Percentiles rank a stretch among this genome's conserved stretches.
Evolutionary conservation across 2,888 invertebrate species (phyloP).

Genomic region (Omphaloscelis lunosa): DNA sequence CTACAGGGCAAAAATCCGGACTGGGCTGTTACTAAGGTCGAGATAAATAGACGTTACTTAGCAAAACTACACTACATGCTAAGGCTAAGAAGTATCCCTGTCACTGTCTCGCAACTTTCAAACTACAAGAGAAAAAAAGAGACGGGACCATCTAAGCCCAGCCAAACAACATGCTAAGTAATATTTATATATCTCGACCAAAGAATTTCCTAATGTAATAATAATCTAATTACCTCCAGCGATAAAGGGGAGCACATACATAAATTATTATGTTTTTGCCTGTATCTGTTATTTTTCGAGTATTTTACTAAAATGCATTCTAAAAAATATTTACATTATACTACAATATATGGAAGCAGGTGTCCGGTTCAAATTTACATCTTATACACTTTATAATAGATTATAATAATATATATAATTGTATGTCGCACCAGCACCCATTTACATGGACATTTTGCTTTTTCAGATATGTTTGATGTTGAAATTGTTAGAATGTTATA

Average conservation of each 20-base stretch:
- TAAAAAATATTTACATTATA: constrained; percentile 27
- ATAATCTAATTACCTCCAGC: not conserved
- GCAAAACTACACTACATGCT: not conserved
- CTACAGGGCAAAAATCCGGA: not conserved
- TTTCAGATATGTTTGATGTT: constrained; percentile 66
- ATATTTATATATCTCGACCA: constrained; percentile 2
- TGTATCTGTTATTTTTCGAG: constrained; percentile 4
- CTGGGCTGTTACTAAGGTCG: not conserved
- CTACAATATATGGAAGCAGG: constrained; percentile 16
- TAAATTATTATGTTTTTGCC: constrained; percentile 5
- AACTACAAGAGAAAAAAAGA: constrained; percentile 7
- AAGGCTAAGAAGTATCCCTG: not conserved
- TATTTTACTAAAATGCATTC: not conserved
- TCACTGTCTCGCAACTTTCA: not conserved
- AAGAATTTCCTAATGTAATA: not conserved
- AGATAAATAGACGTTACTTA: constrained; percentile 15
- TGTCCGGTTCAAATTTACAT: constrained; percentile 23
- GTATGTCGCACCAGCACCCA: constrained; percentile 27
- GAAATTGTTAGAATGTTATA: constrained; percentile 51
- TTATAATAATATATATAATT: constrained; percentile 40
- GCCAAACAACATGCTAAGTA: constrained; percentile 4
- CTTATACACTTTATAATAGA: constrained; percentile 32
- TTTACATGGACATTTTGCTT: constrained; percentile 49
- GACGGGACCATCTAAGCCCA: not conserved
- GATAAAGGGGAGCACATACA: not conserved